Evolutionary conservation across 1,140 invertebrate species (phyloP).

Genomic region (Trigoniulus corallinus): DNA sequence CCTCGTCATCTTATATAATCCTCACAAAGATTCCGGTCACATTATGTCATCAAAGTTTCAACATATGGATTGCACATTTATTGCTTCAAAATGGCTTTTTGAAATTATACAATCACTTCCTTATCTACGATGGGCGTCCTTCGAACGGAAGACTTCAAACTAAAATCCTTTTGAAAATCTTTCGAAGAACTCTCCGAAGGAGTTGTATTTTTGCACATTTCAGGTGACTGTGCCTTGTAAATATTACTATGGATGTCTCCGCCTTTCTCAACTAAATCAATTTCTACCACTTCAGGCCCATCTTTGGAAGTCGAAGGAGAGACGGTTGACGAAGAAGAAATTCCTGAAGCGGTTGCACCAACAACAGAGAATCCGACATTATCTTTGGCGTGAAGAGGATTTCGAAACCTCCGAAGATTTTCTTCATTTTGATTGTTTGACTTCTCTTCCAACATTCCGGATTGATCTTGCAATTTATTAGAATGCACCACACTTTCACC

Average conservation of each 20-base stretch:
- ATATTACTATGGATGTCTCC: constrained; percentile 12
- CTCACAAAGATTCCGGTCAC: too few relatives aligned
- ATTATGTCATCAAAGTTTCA: too few relatives aligned
- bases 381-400: constrained; percentile 16
- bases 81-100: too few relatives aligned
- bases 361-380: background rate
- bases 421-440: constrained; percentile 82
- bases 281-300: background rate
- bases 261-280: constrained; percentile 11
- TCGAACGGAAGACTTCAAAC: background rate
- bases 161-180: background rate
- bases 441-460: constrained; percentile 43
- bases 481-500: background rate
- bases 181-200: background rate
- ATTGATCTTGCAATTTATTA: constrained; percentile 6
- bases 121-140: too few relatives aligned
- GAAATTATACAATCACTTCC: too few relatives aligned
- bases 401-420: constrained; percentile 45
- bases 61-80: too few relatives aligned
- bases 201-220: constrained; percentile 12
- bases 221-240: constrained; percentile 13
- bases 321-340: background rate
- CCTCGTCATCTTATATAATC: too few relatives aligned
- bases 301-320: background rate
- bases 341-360: background rate